Percentiles rank a stretch among this genome's conserved stretches.
Evolutionary conservation across 1,140 invertebrate genomes (phyloP).

Genomic region (Holcopasites calliopsidis): DNA sequence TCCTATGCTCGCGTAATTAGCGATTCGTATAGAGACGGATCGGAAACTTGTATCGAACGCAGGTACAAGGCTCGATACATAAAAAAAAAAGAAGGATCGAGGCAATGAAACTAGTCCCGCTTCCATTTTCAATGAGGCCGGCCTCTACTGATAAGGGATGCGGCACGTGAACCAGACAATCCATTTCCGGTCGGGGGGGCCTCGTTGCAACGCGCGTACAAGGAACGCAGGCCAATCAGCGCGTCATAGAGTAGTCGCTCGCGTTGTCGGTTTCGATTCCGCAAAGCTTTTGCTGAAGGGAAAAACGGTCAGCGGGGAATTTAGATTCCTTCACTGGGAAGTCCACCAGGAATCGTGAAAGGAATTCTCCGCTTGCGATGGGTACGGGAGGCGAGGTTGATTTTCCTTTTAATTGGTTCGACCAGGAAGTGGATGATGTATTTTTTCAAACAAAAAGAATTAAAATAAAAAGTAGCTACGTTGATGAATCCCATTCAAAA

Average conservation of each 20-base stretch:
- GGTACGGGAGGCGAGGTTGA: not conserved
- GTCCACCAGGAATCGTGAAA: not conserved
- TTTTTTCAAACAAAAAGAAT: too few relatives aligned
- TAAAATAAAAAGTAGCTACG: too few relatives aligned
- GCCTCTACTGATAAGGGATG: conserved; percentile 10
- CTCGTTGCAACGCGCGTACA: conserved; percentile 4
- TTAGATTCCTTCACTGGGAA: not conserved
- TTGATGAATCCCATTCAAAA: too few relatives aligned
- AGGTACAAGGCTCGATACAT: not conserved
- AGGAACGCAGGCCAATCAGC: not conserved
- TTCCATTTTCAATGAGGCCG: conserved; percentile 7
- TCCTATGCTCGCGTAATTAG: not conserved
- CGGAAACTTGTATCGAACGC: conserved; percentile 8
- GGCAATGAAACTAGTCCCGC: not conserved
- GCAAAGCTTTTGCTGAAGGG: not conserved
- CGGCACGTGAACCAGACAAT: conserved; percentile 1
- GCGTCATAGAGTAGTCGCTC: conserved; percentile 4
- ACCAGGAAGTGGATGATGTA: too few relatives aligned
- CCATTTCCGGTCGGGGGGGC: conserved; percentile 8
- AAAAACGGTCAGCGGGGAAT: not conserved
- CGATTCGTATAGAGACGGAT: conserved; percentile 1
- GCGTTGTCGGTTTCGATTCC: conserved; percentile 1
- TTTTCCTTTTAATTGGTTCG: too few relatives aligned
- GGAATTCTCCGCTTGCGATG: not conserved
- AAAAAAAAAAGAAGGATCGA: not conserved